Evolutionary conservation across 2,888 invertebrate species (phyloP).

Genomic region (Dioctria linearis): DNA sequence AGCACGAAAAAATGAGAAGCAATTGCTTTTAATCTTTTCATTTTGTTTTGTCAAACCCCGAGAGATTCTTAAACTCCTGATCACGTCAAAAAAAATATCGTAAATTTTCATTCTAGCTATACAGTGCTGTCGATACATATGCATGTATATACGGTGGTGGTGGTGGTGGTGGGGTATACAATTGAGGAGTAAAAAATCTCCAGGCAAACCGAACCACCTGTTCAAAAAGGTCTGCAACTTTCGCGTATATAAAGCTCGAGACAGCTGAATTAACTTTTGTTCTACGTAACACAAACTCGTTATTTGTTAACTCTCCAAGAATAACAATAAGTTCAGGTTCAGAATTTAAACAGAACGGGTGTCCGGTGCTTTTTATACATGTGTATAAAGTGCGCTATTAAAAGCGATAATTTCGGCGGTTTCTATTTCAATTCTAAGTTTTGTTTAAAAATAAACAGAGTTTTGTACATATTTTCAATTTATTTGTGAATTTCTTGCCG

Average conservation of each 20-base stretch:
- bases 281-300: constrained; percentile 47
- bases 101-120: background rate
- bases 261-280: constrained; percentile 46
- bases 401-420: constrained; percentile 2
- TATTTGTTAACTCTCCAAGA: constrained; percentile 46
- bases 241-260: constrained; percentile 51
- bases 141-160: no score
- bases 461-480: no score
- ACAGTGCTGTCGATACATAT: no score
- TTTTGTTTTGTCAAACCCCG: background rate
- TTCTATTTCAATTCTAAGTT: background rate
- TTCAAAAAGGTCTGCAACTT: constrained; percentile 46
- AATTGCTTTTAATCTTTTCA: background rate
- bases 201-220: constrained; percentile 34
- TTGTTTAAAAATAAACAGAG: no score
- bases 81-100: background rate
- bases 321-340: constrained; percentile 28
- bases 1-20: background rate
- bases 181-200: constrained; percentile 22
- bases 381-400: constrained; percentile 14
- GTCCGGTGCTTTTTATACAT: constrained; percentile 9
- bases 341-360: constrained; percentile 1
- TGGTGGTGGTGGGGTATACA: constrained; percentile 22
- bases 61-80: background rate
- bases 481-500: background rate